Base-by-base conservation (phyloP, 1,140 invertebrate species). In the Drosophila serrata region DNA sequence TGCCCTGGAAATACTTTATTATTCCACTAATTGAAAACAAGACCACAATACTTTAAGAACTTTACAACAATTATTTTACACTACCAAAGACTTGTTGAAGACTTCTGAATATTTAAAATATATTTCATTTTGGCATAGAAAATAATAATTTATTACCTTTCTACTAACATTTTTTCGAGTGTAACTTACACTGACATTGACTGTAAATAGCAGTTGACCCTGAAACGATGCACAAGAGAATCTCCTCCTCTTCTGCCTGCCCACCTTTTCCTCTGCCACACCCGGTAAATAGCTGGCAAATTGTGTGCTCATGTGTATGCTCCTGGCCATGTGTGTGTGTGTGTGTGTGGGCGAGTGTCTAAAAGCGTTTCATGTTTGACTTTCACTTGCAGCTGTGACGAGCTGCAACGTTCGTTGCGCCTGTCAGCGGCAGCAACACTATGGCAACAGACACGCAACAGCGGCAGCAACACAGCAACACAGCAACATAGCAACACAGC, bases 321-420 rank as follows among this genome's bases (percentile, higher is more conserved):
- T 62, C 39, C 33, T 67, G 59, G 42, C 33, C 59, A 40, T 64
- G 39, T 75, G 45, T 17, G 40, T 68, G 35, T 74, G 55, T 64
- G 19, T 45, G 60, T 62, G 45, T 17, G 40, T 68, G 35, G 70
- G 48, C 61, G 19, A 22, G 60, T 62, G 59, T 51, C 75, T 78
- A 56, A 72, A 63, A 79, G 64, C 65, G 42, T 80, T 84, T 74
- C 77, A 75, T 88, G 73, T 88, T 88, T 84, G 84, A 88, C 84
- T 88, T 88, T 88, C 85, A 88, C 85, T 88, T 78, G 85, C 85
- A 88, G 77, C 77, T 87, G 75, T 82, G 84, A 82, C 74, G 79
- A 69, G 79, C 59, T 68, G 57, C 75, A 72, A 40, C 64, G 42
- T 19, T 68, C 19, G 64, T 43, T 68, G 79, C 75, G 63, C 63